Conservation (phyloP, 2,797 vertebrate genomes). For the Poeciliopsis presidionis region DNA sequence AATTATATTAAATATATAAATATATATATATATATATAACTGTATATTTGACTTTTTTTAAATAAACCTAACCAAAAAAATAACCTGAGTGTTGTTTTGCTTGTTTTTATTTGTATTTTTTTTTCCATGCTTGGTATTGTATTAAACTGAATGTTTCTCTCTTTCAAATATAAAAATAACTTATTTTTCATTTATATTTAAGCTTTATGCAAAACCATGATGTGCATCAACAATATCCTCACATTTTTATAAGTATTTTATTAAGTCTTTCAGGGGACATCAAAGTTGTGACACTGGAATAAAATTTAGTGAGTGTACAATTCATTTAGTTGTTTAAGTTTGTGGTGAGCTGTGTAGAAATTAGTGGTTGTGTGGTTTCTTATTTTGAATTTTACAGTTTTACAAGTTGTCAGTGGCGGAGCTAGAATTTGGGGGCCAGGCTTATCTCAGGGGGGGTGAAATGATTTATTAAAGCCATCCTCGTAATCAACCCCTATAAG, state of each 20-base stretch:
- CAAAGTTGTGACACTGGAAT: background rate
- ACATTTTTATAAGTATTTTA: background rate
- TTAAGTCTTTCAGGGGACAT: background rate
- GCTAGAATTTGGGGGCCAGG: no score
- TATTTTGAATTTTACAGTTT: background rate
- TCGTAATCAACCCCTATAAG: no score
- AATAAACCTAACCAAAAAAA: constrained; percentile 79
- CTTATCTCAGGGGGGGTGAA: no score
- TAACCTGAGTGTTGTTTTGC: background rate
- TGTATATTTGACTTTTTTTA: constrained; percentile 81
- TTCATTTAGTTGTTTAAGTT: background rate
- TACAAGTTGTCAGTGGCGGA: background rate
- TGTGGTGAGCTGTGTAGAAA: background rate
- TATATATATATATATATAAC: constrained; percentile 69
- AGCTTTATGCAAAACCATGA: background rate
- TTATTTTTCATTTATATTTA: background rate
- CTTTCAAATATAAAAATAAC: background rate
- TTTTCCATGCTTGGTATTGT: background rate
- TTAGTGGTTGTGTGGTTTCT: background rate
- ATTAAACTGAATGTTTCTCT: background rate
- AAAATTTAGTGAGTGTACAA: no score
- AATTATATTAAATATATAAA: constrained; percentile 72
- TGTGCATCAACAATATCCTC: background rate
- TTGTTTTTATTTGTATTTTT: background rate
- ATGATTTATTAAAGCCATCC: no score